Conservation (phyloP, 2,113 vertebrate species). For the Eptatretus burgeri region DNA sequence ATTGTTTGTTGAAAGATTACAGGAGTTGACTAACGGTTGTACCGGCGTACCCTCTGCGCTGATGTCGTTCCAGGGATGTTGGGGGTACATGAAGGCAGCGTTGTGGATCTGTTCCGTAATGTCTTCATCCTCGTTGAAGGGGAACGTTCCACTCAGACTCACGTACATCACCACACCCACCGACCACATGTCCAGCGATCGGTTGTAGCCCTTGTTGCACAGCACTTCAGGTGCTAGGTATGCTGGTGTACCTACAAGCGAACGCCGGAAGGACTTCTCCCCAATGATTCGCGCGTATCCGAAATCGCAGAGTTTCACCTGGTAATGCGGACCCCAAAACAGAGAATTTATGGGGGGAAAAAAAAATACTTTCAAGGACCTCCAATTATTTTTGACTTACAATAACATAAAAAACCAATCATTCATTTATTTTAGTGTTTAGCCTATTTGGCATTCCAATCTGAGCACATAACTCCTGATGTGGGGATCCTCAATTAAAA, state of each 20-base stretch:
- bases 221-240: constrained; percentile 30
- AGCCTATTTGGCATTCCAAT: too few species aligned
- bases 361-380: too few species aligned
- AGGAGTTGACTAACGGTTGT: constrained; percentile 17
- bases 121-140: constrained; percentile 90
- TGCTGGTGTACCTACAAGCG: constrained; percentile 26
- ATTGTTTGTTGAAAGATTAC: constrained; percentile 18
- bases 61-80: constrained; percentile 76
- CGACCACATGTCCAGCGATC: constrained; percentile 93
- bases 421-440: too few species aligned
- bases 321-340: not conserved
- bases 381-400: too few species aligned
- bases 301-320: constrained; percentile 34
- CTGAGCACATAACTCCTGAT: too few species aligned
- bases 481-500: too few species aligned
- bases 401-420: too few species aligned
- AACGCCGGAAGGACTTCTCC: constrained; percentile 26
- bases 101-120: constrained; percentile 97
- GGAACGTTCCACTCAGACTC: constrained; percentile 80
- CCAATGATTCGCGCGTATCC: constrained; percentile 31
- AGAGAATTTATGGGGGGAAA: too few species aligned
- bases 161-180: constrained; percentile 89
- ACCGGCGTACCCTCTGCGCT: too few species aligned
- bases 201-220: constrained; percentile 53
- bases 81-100: constrained; percentile 90